Base-by-base conservation (phyloP, 2,888 invertebrate genomes). In the Chrysina gloriosa region DNA sequence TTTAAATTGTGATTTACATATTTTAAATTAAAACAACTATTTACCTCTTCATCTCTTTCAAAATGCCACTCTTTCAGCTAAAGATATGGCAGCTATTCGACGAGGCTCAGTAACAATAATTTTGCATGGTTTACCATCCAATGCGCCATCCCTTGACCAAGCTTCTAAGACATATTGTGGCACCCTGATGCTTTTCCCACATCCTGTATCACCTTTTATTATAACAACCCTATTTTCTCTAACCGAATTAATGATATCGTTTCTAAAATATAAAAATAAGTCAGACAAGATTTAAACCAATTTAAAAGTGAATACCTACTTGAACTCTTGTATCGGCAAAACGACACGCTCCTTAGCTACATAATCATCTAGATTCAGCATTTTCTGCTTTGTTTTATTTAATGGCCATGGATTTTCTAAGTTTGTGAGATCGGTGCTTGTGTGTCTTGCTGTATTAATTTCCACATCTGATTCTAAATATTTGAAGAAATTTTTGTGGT, bases 161-260 rank as follows among this genome's bases (percentile, higher is more conserved):
- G 74, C 81, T 82, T 89, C 87, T 63, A 89, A 74, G 42, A 89
- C 84, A 73, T 86, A 88, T 42, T 90, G 89, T 0, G 92, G 92
- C 4, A 89, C 87, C 61, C 91, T 86, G 0, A 90, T 91, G 21
- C 91, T 91, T 78, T 92, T 92, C 0, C 92, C 92, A 78, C 91
- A 92, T 0, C 92, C 92, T 0, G 92, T 90, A 67, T 90, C 89
- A 0, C 92, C 92, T 67, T 89, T 88, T 47, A 92, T 84, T 1
- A 92, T 84, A 0, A 88, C 70, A 0, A 89, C 86, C 27, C 85
- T 85, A 70, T 86, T 86, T 0, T 83, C 73, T 7, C 84, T 75
- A 1, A 91, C 72, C 0, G 85, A 78, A 9, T 86, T 76, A 3
- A 87, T 81, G 74, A 92, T 89, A 72, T 83, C 70, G 19, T 84